Base-by-base conservation (phyloP, 2,888 invertebrate species). In the Antitype chi region DNA sequence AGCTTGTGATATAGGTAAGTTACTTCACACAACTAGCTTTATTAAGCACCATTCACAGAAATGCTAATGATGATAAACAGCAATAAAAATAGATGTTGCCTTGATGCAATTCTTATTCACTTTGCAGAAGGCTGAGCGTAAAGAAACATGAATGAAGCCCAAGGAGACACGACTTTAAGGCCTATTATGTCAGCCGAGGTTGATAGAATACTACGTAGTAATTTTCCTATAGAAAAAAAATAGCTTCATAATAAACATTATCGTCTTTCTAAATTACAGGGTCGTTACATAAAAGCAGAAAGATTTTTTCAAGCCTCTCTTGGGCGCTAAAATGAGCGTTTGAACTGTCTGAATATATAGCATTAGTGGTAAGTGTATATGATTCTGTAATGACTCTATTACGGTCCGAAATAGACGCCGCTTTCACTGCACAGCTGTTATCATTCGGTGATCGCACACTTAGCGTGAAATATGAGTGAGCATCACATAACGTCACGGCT, bases 351-450 rank as follows among this genome's bases (percentile, higher is more conserved):
- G 57, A 72, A 75, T 7, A 60, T 71, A n/a, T 63, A 83, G 59
- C 15, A 67, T 84, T 70, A 70, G 60, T 17, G 70, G 55, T 76
- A 67, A 63, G 71, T 76, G 70, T 74, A 53, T 84, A 70, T 74
- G 75, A 74, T 75, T 76, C 66, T 78, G 76, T 85, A 85, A 85
- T 82, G 71, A 59, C 74, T 82, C 38, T 74, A 85, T 85, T 85
- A 77, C 62, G 49, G 77, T 60, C 74, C 81, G 73, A 83, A 88
- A 81, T 81, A 70, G 74, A 53, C 59, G 75, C 62, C 60, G 72
- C 89, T 89, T 89, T 89, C 88, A 81, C 87, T 76, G 28, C 55
- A 60, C 64, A 64, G 53, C 63, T 84, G 77, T 76, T 85, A 85
- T 79, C 76, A 70, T 53, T 53, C 62, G 71, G 66, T 72, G 74